A percentile compares a stretch with the other conserved stretches of the same genome.
These are phyloP conservation scores for Penaeus chinensis DNA, from an alignment of 1,140 invertebrate species.

Conservation along the genomic window DNA sequence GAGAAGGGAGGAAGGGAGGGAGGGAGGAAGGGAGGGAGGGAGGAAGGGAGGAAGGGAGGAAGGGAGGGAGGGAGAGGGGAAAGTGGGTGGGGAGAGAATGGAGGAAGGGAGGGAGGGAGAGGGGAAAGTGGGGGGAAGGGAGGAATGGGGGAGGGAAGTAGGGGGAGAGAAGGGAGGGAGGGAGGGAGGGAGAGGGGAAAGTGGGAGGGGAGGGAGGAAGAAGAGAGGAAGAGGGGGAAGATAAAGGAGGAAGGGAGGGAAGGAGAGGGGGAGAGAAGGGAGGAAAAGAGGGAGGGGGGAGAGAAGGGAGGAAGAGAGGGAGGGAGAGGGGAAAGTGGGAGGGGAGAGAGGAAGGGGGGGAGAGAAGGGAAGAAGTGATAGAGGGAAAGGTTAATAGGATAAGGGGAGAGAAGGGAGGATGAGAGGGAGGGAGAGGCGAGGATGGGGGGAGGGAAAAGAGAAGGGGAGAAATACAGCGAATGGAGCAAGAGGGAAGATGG, in stretches of 20 bases:
- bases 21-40: background rate
- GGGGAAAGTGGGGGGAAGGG: background rate
- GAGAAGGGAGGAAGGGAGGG: background rate
- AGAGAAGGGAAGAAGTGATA: background rate
- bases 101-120: constrained; percentile 2
- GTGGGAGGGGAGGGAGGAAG: background rate
- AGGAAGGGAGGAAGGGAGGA: background rate
- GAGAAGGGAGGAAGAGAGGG: background rate
- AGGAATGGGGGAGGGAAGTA: background rate
- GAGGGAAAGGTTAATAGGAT: too few relatives aligned
- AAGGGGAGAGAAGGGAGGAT: background rate
- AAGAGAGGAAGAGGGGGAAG: background rate
- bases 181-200: background rate
- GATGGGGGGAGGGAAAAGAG: too few relatives aligned
- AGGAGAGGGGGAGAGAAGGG: background rate
- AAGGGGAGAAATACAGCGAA: too few relatives aligned
- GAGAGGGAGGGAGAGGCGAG: too few relatives aligned
- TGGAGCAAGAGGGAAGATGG: too few relatives aligned
- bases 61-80: background rate
- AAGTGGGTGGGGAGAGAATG: background rate
- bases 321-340: too few relatives aligned
- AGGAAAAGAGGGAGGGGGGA: background rate
- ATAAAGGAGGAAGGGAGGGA: background rate
- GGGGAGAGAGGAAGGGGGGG: background rate
- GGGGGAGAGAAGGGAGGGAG: background rate